phyloP scores from a whole-genome alignment of 2,888 invertebrate genomes.

The Hirtodrosophila trivittata region DNA sequence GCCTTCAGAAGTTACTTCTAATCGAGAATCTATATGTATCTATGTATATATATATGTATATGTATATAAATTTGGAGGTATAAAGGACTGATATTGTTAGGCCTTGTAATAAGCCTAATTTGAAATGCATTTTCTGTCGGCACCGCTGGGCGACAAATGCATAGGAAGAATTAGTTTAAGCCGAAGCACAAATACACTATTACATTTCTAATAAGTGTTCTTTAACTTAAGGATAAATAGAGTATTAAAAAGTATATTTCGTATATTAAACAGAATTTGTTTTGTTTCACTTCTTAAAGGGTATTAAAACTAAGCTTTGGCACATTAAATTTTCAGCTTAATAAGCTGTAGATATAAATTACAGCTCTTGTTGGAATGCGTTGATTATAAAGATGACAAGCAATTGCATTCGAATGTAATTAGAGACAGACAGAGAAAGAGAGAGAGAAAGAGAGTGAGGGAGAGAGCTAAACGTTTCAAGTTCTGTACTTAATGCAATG shows the following conservation, averaged over 20 bases:
- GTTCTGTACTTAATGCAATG: slow-evolving; percentile 30
- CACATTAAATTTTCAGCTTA: slow-evolving; percentile 15
- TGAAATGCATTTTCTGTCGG: slow-evolving; percentile 36
- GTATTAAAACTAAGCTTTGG: not conserved
- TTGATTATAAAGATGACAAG: slow-evolving; percentile 42
- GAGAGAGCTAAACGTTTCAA: slow-evolving; percentile 51
- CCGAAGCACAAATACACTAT: slow-evolving; percentile 8
- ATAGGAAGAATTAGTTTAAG: not conserved
- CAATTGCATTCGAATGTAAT: slow-evolving; percentile 53
- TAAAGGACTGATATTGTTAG: slow-evolving; percentile 36
- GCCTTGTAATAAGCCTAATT: slow-evolving; percentile 58
- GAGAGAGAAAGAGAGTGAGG: not conserved
- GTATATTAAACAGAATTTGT: too few species aligned
- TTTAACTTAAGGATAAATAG: too few species aligned
- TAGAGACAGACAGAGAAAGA: slow-evolving; percentile 18
- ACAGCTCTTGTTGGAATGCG: slow-evolving; percentile 28
- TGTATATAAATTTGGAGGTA: slow-evolving; percentile 8
- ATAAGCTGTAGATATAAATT: slow-evolving; percentile 57
- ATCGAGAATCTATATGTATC: not conserved
- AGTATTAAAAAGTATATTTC: not conserved
- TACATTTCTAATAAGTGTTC: too few species aligned
- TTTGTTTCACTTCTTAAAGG: not conserved
- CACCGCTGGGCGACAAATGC: slow-evolving; percentile 26
- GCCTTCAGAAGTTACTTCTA: slow-evolving; percentile 36
- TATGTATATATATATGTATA: not conserved